Evolutionary conservation across 2,888 invertebrate genomes (phyloP).

Genomic region (Xanthorhoe designata): DNA sequence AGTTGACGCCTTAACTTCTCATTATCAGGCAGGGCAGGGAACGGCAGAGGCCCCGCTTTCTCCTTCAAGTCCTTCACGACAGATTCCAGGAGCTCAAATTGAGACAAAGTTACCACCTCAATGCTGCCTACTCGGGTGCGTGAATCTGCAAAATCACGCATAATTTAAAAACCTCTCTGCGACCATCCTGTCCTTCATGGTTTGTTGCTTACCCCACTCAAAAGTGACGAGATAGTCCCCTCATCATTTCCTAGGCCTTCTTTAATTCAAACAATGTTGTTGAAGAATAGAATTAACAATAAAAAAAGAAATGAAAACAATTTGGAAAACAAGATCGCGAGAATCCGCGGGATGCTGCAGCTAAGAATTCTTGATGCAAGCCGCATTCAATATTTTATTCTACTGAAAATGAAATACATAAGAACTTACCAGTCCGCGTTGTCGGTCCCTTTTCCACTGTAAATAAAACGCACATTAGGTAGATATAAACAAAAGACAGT

Average conservation of each 20-base stretch:
- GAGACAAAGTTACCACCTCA: constrained; percentile 69
- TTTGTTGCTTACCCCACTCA: too few relatives aligned
- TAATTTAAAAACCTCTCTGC: not conserved
- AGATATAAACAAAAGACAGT: too few relatives aligned
- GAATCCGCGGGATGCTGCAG: too few relatives aligned
- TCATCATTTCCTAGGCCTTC: too few relatives aligned
- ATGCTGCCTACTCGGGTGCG: constrained; percentile 58
- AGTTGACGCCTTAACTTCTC: constrained; percentile 60
- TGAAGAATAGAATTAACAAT: too few relatives aligned
- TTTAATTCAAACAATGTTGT: too few relatives aligned
- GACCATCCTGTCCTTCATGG: not conserved
- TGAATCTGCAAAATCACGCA: constrained; percentile 34
- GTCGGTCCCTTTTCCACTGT: constrained; percentile 62
- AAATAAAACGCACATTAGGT: constrained; percentile 38
- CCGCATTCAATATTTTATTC: not conserved
- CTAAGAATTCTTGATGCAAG: not conserved
- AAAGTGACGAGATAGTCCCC: too few relatives aligned
- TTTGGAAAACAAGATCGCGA: too few relatives aligned
- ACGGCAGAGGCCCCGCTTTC: constrained; percentile 53
- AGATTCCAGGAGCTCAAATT: constrained; percentile 62
- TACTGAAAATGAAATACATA: not conserved
- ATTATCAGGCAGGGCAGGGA: constrained; percentile 65
- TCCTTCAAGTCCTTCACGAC: constrained; percentile 54
- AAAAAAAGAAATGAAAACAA: too few relatives aligned
- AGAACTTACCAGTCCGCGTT: constrained; percentile 49